These are phyloP conservation scores for Eupsilia transversa DNA, from an alignment of 2,888 invertebrate species.

Conservation along the genomic window DNA sequence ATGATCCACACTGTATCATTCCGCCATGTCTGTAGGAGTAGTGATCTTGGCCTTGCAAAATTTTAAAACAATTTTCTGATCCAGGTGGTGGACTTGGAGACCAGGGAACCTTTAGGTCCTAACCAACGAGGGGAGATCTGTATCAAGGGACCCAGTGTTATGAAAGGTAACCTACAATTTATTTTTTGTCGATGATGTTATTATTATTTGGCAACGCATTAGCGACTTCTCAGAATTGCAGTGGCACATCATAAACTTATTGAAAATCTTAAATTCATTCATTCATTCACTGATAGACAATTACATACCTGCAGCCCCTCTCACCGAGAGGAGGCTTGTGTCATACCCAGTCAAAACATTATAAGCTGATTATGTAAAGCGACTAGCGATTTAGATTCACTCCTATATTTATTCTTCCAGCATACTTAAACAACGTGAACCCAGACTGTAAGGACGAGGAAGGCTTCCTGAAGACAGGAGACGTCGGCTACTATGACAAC, in stretches of 20 bases:
- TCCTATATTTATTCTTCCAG: slow-evolving; percentile 34
- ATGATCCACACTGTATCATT: background rate
- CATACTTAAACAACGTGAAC: slow-evolving; percentile 55
- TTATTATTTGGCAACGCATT: too few relatives aligned
- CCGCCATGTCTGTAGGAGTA: background rate
- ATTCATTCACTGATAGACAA: too few relatives aligned
- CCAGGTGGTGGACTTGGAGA: slow-evolving; percentile 79
- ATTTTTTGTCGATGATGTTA: too few relatives aligned
- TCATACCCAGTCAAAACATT: too few relatives aligned
- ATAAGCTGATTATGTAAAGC: too few relatives aligned
- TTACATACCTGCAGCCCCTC: too few relatives aligned
- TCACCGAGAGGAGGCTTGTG: too few relatives aligned
- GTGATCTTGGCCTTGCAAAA: background rate
- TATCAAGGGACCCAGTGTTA: slow-evolving; percentile 56
- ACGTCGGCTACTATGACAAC: slow-evolving; percentile 74
- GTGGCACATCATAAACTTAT: too few relatives aligned
- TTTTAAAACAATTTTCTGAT: background rate
- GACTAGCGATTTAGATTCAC: too few relatives aligned
- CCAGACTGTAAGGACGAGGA: slow-evolving; percentile 69
- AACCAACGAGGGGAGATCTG: slow-evolving; percentile 77
- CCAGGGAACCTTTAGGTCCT: slow-evolving; percentile 78
- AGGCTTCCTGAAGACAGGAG: slow-evolving; percentile 74
- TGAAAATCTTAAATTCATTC: too few relatives aligned
- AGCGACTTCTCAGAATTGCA: too few relatives aligned
- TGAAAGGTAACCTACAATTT: slow-evolving; percentile 36